A percentile compares a stretch with the other conserved stretches of the same genome.
phyloP scores from a whole-genome alignment of 2,113 vertebrate species.

The Caloenas nicobarica region DNA sequence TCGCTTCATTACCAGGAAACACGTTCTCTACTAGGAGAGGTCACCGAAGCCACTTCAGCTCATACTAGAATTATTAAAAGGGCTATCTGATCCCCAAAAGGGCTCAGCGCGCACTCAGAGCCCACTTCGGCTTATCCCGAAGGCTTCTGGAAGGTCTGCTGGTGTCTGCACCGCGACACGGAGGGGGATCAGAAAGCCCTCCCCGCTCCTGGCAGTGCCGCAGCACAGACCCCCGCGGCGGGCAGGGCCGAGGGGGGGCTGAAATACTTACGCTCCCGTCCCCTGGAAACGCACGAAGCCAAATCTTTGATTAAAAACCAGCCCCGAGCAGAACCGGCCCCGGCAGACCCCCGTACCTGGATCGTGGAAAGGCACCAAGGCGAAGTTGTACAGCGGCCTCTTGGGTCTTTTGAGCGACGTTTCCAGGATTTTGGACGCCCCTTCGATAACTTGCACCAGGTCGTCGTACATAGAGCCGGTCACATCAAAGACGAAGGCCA shows the following conservation, averaged over 20 bases:
- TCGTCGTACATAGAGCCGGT: slow-evolving; percentile 99
- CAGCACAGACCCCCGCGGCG: too few relatives aligned
- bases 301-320: too few relatives aligned
- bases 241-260: too few relatives aligned
- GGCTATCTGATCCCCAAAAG: neutral
- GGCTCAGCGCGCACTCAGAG: neutral
- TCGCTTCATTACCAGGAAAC: neutral
- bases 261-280: too few relatives aligned
- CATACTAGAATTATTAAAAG: neutral
- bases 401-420: slow-evolving; percentile 93
- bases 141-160: neutral
- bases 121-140: neutral
- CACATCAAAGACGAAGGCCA: slow-evolving; percentile 98
- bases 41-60: neutral
- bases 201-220: neutral
- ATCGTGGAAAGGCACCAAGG: slow-evolving; percentile 95
- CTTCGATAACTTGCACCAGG: slow-evolving; percentile 96
- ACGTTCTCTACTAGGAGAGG: neutral
- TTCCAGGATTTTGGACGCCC: slow-evolving; percentile 96
- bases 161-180: too few relatives aligned
- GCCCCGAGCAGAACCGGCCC: too few relatives aligned
- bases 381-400: slow-evolving; percentile 93
- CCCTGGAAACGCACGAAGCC: too few relatives aligned
- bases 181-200: too few relatives aligned
- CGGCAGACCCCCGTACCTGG: slow-evolving; percentile 81